Conservation (phyloP, 2,797 vertebrate species). For the Sebastes ruberrimus region DNA sequence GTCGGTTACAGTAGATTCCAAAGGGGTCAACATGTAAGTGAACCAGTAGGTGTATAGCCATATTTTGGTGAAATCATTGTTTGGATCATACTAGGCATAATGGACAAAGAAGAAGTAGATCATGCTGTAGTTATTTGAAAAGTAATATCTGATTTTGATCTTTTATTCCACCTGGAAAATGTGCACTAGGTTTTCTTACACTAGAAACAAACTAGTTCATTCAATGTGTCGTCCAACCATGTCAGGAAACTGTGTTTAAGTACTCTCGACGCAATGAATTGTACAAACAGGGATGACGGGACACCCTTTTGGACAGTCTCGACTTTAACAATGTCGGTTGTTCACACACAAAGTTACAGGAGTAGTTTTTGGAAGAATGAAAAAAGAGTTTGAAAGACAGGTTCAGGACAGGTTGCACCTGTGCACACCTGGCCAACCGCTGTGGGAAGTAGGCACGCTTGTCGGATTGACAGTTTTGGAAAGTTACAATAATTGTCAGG, state of each 20-base stretch:
- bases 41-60: not conserved
- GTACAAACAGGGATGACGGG: not conserved
- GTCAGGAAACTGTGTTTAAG: not conserved
- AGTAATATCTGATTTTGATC: not conserved
- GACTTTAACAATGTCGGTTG: not conserved
- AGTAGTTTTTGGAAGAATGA: not conserved
- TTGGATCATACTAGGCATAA: not conserved
- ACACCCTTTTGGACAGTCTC: not conserved
- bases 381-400: not conserved
- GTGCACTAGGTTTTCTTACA: no score
- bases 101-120: not conserved
- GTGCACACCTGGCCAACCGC: not conserved
- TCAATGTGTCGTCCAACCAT: not conserved
- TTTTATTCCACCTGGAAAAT: not conserved
- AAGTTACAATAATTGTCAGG: not conserved
- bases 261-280: not conserved
- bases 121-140: not conserved
- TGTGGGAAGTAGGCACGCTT: not conserved
- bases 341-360: not conserved
- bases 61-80: not conserved
- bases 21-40: not conserved
- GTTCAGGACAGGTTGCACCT: not conserved
- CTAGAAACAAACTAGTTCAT: not conserved
- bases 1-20: not conserved
- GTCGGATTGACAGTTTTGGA: not conserved